Conservation (phyloP, 2,797 vertebrate genomes). For the Poeciliopsis gracilis region DNA sequence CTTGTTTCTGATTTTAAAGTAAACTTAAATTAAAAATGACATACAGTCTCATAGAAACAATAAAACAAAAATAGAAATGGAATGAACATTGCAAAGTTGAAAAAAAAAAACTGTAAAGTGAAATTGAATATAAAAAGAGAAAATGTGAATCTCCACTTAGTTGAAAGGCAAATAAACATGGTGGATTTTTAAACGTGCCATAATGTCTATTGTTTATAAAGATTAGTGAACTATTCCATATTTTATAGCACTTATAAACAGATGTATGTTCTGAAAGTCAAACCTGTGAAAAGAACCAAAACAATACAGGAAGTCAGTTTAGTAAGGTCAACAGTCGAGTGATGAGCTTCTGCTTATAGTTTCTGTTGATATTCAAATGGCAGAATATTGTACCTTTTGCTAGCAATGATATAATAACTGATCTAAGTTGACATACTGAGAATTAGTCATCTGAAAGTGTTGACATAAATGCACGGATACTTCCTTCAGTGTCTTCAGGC, state of each 20-base stretch:
- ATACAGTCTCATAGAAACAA: not conserved
- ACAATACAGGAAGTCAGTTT: not conserved
- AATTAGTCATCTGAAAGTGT: not conserved
- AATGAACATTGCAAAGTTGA: not conserved
- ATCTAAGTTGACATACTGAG: not conserved
- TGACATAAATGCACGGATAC: not conserved
- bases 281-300: too few species aligned
- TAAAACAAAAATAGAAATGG: not conserved
- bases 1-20: slow-evolving; percentile 10
- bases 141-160: not conserved
- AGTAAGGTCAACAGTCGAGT: not conserved
- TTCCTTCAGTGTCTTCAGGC: not conserved
- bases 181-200: not conserved
- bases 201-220: not conserved
- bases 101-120: not conserved
- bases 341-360: not conserved
- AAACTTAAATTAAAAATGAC: not conserved
- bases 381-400: not conserved
- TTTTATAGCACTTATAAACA: not conserved
- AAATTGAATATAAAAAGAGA: not conserved
- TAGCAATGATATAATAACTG: not conserved
- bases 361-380: not conserved
- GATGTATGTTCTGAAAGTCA: not conserved
- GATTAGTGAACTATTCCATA: not conserved
- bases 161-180: not conserved